Evolutionary conservation across 2,888 invertebrate species (phyloP).

Genomic region (Ashinkailepas kermadecensis): DNA sequence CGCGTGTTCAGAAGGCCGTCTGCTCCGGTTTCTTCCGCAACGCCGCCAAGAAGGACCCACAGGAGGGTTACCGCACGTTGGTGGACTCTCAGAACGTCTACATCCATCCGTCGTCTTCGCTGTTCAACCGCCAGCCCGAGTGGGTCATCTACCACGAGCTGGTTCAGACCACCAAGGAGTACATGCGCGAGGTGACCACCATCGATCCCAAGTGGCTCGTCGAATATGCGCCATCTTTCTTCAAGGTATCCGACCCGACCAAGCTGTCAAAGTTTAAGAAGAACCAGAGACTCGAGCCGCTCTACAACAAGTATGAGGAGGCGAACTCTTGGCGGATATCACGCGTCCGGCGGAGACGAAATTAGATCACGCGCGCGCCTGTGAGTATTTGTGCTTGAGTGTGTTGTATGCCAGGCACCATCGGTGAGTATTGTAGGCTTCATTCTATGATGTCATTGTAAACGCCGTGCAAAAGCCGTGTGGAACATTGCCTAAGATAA

Average conservation of each 20-base stretch:
- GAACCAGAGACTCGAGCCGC: slow-evolving; percentile 92
- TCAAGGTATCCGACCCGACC: slow-evolving; percentile 96
- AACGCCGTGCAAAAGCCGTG: too few species aligned
- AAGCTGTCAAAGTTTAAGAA: slow-evolving; percentile 98
- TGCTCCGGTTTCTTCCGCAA: slow-evolving; percentile 98
- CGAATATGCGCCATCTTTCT: slow-evolving; percentile 98
- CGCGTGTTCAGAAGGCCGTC: slow-evolving; percentile 92
- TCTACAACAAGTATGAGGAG: slow-evolving; percentile 98
- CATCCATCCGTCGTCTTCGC: slow-evolving; percentile 95
- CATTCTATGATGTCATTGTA: too few species aligned
- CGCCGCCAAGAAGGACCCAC: slow-evolving; percentile 98
- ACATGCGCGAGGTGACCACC: slow-evolving; percentile 96
- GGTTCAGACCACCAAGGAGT: slow-evolving; percentile 97
- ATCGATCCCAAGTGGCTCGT: slow-evolving; percentile 98
- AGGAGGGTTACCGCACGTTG: slow-evolving; percentile 90
- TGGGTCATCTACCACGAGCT: slow-evolving; percentile 99
- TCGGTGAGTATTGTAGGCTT: too few species aligned
- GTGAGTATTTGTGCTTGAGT: background rate
- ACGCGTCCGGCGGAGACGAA: slow-evolving; percentile 73
- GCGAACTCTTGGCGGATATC: slow-evolving; percentile 99
- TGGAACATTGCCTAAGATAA: too few species aligned
- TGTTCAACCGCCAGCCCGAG: slow-evolving; percentile 97
- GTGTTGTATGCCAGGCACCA: background rate
- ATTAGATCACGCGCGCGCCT: slow-evolving; percentile 49
- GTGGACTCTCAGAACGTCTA: slow-evolving; percentile 98